Conservation (phyloP, 2,797 vertebrate genomes). For the Petrocephalus schoutedeni region DNA sequence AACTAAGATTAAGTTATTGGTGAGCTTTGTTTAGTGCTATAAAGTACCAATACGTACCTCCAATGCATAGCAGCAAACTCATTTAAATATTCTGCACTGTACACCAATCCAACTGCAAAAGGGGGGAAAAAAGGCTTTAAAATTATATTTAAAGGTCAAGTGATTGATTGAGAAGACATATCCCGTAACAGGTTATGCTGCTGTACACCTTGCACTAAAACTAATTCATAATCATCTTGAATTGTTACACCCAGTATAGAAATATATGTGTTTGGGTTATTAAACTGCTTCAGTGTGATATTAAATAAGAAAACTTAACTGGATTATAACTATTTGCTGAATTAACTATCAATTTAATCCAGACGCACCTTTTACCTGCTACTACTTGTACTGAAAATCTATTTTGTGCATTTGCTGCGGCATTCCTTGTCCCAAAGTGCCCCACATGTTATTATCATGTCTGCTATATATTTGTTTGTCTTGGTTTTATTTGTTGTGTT, state of each 20-base stretch:
- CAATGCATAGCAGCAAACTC: conserved; percentile 90
- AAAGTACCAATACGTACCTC: conserved; percentile 60
- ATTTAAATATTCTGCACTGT: conserved; percentile 85
- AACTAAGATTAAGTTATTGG: not conserved
- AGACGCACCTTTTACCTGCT: not conserved
- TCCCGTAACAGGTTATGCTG: no score
- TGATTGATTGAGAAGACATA: conserved; percentile 16
- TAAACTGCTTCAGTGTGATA: not conserved
- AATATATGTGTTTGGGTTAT: not conserved
- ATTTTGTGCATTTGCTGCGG: not conserved
- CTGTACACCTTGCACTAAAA: not conserved
- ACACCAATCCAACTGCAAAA: conserved; percentile 75
- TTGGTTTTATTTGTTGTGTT: no score
- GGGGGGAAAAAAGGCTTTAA: no score
- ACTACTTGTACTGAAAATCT: not conserved
- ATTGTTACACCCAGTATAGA: not conserved
- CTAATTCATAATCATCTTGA: not conserved
- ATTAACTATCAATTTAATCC: not conserved
- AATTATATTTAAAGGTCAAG: no score
- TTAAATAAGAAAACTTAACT: not conserved
- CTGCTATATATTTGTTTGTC: no score
- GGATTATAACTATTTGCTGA: not conserved
- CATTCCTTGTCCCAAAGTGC: not conserved
- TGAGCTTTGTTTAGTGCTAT: not conserved
- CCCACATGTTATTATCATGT: not conserved